Evolutionary conservation across 2,888 invertebrate species (phyloP), one percentile per base, ranked within the genome.

Genomic region (Drosophila sordidula): DNA sequence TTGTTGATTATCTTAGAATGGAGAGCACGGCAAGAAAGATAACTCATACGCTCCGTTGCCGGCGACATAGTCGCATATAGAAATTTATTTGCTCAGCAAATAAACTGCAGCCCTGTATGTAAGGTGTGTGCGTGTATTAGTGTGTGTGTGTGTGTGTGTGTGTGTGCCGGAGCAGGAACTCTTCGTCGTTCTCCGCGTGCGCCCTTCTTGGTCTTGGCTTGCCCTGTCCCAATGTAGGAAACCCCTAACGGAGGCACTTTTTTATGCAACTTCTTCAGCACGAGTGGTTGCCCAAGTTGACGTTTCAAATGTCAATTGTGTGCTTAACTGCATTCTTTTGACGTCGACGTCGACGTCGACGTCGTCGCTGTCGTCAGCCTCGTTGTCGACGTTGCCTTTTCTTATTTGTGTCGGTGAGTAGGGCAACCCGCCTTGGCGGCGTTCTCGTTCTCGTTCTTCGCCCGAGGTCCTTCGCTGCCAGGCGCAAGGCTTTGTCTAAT

Each of bases 231-330:
- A 52, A 58, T 55, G 63, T 62, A 58, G 71, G 87, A 75, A 81
- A 69, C 76, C 87, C 85, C 86, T 69, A 77, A 78, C 87, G 89
- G 80, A 88, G 88, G 87, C 77, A 86, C 79, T 87, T 88, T 88
- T 87, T 84, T 83, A 78, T 87, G 87, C 78, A 89, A 89, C 88
- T 83, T 87, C 89, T 89, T 87, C 85, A 87, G 80, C 87, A 76
- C 81, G 83, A 89, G 87, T 83, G 87, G 66, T 71, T 78, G 83
- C 81, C 80, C 82, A 89, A 87, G 85, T 87, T 87, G 90, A 80
- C 84, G 85, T 89, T 90, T 90, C 85, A 90, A 89, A 90, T 89
- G 89, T 90, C 91, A 90, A 91, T 90, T 90, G 91, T 90, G 89
- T 89, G 78, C 87, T 87, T 87, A 87, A 87, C 87, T 87, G 87